phyloP scores from a whole-genome alignment of 1,140 invertebrate genomes.

The Drosophila persimilis region DNA sequence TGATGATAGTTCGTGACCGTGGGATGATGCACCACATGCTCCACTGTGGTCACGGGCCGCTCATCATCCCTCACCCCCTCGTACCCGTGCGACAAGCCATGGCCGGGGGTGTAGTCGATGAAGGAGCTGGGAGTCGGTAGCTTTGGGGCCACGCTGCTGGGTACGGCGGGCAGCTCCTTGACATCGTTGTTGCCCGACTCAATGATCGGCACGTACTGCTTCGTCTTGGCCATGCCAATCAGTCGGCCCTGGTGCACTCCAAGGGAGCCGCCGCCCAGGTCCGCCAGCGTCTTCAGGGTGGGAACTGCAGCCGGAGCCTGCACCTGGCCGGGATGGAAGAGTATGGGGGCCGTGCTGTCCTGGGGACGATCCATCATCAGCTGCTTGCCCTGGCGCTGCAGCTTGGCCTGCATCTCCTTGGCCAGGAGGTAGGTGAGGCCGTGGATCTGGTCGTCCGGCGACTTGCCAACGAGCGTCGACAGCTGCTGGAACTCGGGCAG shows the following conservation, averaged over 20 bases:
- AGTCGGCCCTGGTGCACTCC: slow-evolving; percentile 61
- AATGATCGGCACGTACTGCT: slow-evolving; percentile 77
- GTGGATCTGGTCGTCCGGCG: slow-evolving; percentile 79
- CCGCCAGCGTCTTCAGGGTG: slow-evolving; percentile 22
- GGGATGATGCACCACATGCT: slow-evolving; percentile 70
- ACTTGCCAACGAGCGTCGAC: slow-evolving; percentile 76
- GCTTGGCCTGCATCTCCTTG: slow-evolving; percentile 78
- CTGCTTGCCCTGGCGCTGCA: slow-evolving; percentile 69
- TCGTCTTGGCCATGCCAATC: slow-evolving; percentile 70
- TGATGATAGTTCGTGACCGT: slow-evolving; percentile 22
- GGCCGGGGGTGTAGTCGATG: slow-evolving; percentile 63
- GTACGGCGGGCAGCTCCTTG: slow-evolving; percentile 27
- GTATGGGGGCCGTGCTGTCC: slow-evolving; percentile 70
- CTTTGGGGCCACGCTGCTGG: slow-evolving; percentile 33
- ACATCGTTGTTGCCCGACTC: slow-evolving; percentile 66
- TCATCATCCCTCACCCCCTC: slow-evolving; percentile 51
- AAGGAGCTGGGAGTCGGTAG: slow-evolving; percentile 64
- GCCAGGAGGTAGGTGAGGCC: slow-evolving; percentile 76
- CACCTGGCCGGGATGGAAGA: slow-evolving; percentile 57
- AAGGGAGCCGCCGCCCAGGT: slow-evolving; percentile 37
- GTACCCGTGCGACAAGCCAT: slow-evolving; percentile 71
- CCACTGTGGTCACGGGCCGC: slow-evolving; percentile 44
- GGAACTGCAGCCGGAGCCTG: neutral
- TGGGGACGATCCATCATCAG: slow-evolving; percentile 57
- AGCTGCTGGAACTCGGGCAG: slow-evolving; percentile 70